These are phyloP conservation scores for Halichoeres trimaculatus DNA, from an alignment of 2,113 vertebrate genomes.

Conservation along the genomic window DNA sequence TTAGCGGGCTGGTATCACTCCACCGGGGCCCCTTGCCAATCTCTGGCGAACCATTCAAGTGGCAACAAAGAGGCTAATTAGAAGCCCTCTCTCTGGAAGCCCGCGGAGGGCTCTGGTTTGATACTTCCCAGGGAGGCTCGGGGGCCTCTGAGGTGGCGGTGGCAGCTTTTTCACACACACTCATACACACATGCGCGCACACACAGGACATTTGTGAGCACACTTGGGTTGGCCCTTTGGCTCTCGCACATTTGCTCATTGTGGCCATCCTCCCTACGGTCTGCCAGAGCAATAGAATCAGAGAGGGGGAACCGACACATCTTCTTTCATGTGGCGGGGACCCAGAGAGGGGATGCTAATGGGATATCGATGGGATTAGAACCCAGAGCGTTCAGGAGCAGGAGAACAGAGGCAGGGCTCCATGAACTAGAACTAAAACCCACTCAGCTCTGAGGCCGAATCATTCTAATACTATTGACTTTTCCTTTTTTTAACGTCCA, in stretches of 20 bases:
- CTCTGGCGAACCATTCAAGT: conserved; percentile 76
- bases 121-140: conserved; percentile 84
- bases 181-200: conserved; percentile 34
- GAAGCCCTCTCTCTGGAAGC: conserved; percentile 80
- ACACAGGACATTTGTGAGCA: conserved; percentile 65
- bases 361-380: conserved; percentile 85
- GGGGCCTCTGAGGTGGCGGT: conserved; percentile 75
- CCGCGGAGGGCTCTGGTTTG: conserved; percentile 73
- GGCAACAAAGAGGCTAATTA: conserved; percentile 86
- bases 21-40: conserved; percentile 70
- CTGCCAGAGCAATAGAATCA: conserved; percentile 76
- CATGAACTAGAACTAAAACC: conserved; percentile 74
- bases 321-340: conserved; percentile 82
- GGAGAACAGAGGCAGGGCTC: conserved; percentile 65
- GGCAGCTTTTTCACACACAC: conserved; percentile 62
- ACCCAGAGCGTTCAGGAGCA: conserved; percentile 74
- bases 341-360: conserved; percentile 83
- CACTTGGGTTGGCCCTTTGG: conserved; percentile 82
- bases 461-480: conserved; percentile 67
- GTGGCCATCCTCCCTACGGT: conserved; percentile 66
- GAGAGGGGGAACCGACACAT: conserved; percentile 76
- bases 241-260: conserved; percentile 78
- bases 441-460: conserved; percentile 61
- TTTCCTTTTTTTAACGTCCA: conserved; percentile 48
- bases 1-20: conserved; percentile 74